Conservation (phyloP, 37 sponge, comb jelly and placozoan genomes). For the Beroe ovata region DNA sequence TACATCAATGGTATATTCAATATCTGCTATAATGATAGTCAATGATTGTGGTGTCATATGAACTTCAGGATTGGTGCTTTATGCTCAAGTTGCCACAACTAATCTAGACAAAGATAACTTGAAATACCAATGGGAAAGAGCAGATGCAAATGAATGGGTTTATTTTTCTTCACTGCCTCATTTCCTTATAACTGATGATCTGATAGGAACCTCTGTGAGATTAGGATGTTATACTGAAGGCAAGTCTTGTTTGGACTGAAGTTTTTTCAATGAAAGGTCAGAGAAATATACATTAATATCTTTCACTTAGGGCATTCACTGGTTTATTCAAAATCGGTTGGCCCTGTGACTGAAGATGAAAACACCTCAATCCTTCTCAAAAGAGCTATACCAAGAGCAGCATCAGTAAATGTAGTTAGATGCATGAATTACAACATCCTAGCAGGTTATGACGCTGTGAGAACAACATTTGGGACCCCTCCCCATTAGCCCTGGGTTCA, state of each 20-base stretch:
- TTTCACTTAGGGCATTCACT: too few species aligned
- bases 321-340: too few species aligned
- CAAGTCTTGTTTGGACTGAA: too few species aligned
- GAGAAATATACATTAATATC: too few species aligned
- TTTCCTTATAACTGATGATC: not conserved
- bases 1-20: not conserved
- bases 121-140: not conserved
- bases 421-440: too few species aligned
- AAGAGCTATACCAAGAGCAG: too few species aligned
- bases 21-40: not conserved
- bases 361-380: too few species aligned
- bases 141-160: not conserved
- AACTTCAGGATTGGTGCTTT: not conserved
- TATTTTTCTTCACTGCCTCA: not conserved
- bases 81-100: not conserved
- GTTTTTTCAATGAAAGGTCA: too few species aligned
- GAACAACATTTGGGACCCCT: conserved; percentile 11
- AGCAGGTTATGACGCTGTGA: too few species aligned
- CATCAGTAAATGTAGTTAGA: too few species aligned
- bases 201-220: not conserved
- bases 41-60: not conserved
- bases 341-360: too few species aligned
- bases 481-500: too few species aligned
- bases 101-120: not conserved
- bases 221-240: not conserved